phyloP scores from a whole-genome alignment of 2,113 vertebrate species.

The Rhinolophus ferrumequinum region DNA sequence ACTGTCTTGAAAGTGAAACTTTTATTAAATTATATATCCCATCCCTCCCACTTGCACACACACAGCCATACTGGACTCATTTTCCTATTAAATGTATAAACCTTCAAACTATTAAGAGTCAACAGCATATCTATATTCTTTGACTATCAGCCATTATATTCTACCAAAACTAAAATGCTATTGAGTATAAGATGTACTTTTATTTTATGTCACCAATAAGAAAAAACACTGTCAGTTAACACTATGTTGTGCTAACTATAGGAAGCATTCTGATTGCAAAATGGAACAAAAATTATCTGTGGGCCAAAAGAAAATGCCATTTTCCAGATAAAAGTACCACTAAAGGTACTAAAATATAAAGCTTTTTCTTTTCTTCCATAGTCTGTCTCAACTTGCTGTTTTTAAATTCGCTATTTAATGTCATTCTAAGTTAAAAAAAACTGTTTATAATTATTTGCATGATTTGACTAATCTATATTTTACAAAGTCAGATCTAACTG shows the following conservation, averaged over 20 bases:
- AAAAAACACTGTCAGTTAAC: background rate
- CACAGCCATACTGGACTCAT: background rate
- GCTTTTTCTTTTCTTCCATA: background rate
- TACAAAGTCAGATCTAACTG: background rate
- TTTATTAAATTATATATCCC: background rate
- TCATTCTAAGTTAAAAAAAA: background rate
- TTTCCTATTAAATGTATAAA: background rate
- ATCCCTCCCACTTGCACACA: background rate
- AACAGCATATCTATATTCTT: background rate
- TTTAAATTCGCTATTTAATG: background rate
- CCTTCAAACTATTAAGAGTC: background rate
- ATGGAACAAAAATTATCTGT: background rate
- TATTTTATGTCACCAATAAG: background rate
- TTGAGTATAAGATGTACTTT: background rate
- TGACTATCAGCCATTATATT: background rate
- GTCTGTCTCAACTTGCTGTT: background rate
- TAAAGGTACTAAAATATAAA: background rate
- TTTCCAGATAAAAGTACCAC: background rate
- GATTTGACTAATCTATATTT: background rate
- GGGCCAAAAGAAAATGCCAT: background rate
- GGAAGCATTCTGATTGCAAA: background rate
- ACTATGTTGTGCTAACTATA: accelerated
- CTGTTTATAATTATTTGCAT: background rate
- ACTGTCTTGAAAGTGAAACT: background rate
- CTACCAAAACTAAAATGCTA: background rate